Evolutionary conservation across 2,797 vertebrate species (phyloP), one percentile per base, ranked within the genome.

Genomic region (Semotilus atromaculatus): DNA sequence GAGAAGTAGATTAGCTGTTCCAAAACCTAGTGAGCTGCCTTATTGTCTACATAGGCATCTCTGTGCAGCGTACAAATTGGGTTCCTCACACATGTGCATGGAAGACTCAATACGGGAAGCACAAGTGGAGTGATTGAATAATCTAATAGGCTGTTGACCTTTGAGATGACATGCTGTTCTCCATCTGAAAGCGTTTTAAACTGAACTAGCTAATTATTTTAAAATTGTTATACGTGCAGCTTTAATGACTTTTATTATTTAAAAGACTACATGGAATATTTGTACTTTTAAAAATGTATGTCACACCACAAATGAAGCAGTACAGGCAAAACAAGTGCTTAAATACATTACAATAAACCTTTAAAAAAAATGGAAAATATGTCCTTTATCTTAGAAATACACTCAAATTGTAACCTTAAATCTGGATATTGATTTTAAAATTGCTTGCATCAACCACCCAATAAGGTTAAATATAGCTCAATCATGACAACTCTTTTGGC

Each of bases 131-230:
- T 38, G 74, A 78, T 45, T 26, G 34, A 78, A 78, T 40, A 64
- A 21, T 60, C n/a, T 78, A 43, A 64, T 64, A 16, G 18, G 36
- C 55, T 62, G 75, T 78, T 78, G 55, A 62, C 55, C 75, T 62
- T 29, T 38, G n/a, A 16, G 43, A 43, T 45, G 58, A 78, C 38
- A 78, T 31, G 38, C 14, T 62, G 5, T 14, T 64, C 58, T 78
- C 53, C 75, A 78, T 75, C 23, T 55, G 26, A 77, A 77, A 26
- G 26, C 11, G 29, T 29, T 45, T 43, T 45, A 45, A 64, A 77
- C 55, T 29, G 36, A 77, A 64, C 38, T 7, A 3, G 38, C n/a
- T 64, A 64, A 64, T 64, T 78, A 64, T 64, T 78, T 64, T 19
- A 64, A 62, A 78, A 64, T 7, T 45, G 58, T 60, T 62, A 60